These are phyloP conservation scores for Crioceris asparagi DNA, from an alignment of 2,888 invertebrate species.

Conservation along the genomic window DNA sequence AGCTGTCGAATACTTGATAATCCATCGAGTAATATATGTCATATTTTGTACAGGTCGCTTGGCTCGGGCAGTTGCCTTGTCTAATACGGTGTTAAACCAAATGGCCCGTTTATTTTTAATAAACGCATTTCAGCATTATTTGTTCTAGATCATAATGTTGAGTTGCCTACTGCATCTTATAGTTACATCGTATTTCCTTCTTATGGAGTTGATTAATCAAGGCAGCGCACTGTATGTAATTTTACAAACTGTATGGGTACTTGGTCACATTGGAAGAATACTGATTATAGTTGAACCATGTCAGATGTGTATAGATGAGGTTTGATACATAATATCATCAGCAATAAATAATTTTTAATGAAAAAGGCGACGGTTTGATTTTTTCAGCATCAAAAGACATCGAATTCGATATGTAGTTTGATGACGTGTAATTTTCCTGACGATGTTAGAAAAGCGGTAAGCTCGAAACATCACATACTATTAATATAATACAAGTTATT, in stretches of 20 bases:
- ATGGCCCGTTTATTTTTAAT: too few relatives aligned
- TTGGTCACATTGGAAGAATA: slow-evolving; percentile 19
- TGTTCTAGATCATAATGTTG: slow-evolving; percentile 25
- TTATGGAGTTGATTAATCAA: slow-evolving; percentile 18
- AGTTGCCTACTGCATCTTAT: slow-evolving; percentile 22
- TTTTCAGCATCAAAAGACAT: slow-evolving; percentile 19
- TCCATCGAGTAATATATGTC: too few relatives aligned
- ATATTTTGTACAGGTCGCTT: too few relatives aligned
- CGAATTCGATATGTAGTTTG: slow-evolving; percentile 17
- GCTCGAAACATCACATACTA: too few relatives aligned
- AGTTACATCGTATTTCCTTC: slow-evolving; percentile 22
- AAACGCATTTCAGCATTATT: too few relatives aligned
- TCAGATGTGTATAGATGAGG: slow-evolving; percentile 20
- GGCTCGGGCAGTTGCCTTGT: too few relatives aligned
- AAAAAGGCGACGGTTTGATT: background rate
- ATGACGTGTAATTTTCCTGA: slow-evolving; percentile 14
- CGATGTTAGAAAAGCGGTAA: slow-evolving; percentile 17
- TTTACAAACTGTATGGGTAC: slow-evolving; percentile 16
- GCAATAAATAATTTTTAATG: background rate
- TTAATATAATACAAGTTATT: background rate
- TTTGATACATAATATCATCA: slow-evolving; percentile 7
- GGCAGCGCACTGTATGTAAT: slow-evolving; percentile 29
- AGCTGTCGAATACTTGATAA: too few relatives aligned
- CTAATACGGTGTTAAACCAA: too few relatives aligned
- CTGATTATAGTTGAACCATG: slow-evolving; percentile 23